A percentile compares a stretch with the other conserved stretches of the same genome.
Evolutionary conservation across 2,888 invertebrate species (phyloP).

Genomic region (Stenoptilia bipunctidactyla): DNA sequence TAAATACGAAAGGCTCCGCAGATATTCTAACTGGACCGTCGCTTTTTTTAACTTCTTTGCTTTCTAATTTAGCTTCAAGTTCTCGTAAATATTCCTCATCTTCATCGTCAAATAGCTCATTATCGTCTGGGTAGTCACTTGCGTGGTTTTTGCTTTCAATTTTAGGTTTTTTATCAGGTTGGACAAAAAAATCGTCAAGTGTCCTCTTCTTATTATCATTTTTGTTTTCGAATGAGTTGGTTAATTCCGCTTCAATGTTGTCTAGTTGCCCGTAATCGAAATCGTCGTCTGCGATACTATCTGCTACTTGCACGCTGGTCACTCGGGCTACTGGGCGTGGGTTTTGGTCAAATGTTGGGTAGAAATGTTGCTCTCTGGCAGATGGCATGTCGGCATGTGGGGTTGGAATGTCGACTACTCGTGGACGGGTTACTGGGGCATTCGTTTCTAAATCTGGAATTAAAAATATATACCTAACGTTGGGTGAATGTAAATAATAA

Average conservation of each 20-base stretch:
- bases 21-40: constrained; percentile 23
- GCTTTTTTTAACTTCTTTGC: constrained; percentile 11
- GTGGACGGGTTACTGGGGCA: constrained; percentile 22
- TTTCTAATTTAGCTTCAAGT: constrained; percentile 39
- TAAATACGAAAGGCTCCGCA: constrained; percentile 49
- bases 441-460: constrained; percentile 30
- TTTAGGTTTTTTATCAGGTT: constrained; percentile 42
- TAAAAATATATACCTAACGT: no score
- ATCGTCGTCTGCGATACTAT: constrained; percentile 41
- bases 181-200: constrained; percentile 15
- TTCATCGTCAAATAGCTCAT: constrained; percentile 35
- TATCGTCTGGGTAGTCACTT: constrained; percentile 39
- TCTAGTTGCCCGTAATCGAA: constrained; percentile 46
- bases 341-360: constrained; percentile 18
- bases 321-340: constrained; percentile 27
- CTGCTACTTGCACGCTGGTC: constrained; percentile 29
- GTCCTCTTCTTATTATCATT: constrained; percentile 2
- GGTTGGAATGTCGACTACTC: constrained; percentile 32
- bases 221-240: neutral
- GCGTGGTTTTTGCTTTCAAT: constrained; percentile 22
- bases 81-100: constrained; percentile 47
- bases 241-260: constrained; percentile 40
- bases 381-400: constrained; percentile 32
- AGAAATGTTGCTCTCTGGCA: constrained; percentile 12
- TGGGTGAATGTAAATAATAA: no score